Base-by-base conservation (phyloP, 2,888 invertebrate genomes). In the Andrena minutula region DNA sequence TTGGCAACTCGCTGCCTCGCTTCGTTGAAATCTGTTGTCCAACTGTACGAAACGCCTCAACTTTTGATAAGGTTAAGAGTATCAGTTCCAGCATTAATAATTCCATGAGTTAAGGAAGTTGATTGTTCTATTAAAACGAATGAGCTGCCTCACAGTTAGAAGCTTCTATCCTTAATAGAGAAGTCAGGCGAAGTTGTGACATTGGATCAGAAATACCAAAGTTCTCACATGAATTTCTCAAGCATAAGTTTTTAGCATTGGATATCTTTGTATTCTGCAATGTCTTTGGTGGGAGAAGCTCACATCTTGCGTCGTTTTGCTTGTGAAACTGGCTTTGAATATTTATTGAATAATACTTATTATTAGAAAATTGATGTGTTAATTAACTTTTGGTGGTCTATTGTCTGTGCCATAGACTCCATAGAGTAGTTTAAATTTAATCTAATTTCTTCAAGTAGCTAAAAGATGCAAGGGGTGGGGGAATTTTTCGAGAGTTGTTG, bases 1-100 rank as follows among this genome's bases (percentile, higher is more conserved):
- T 70, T 70, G 70, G 28, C 41, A 75, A 71, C 49, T 72, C 53
- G 64, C 26, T 47, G 64, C 71, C 58, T 64, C 63, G 63, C 70
- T 47, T 49, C 47, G 20, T 23, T 32, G 56, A 76, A 26, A 49
- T 12, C n/a, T 32, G 56, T 20, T n/a, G 26, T 58, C 30, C 30
- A 69, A 63, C 41, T 53, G 1, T 4, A 16, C 23, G 69, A 23
- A 75, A 30, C 2, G 53, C 32, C 30, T 49, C 8, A 72, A 64
- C 47, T 71, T 64, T 58, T 65, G 20, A 65, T 72, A 65, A 64
- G 64, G 26, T 20, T 41, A 58, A 58, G 71, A 56, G 23, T 64
- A 64, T 72, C 71, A 32, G 26, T 72, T 20, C 28, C 35, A 8
- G 12, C 12, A 12, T 51, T 61, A 16, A 60, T 53, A 53, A 64